Base-by-base conservation (phyloP, 1,140 invertebrate genomes). In the Pinna nobilis region DNA sequence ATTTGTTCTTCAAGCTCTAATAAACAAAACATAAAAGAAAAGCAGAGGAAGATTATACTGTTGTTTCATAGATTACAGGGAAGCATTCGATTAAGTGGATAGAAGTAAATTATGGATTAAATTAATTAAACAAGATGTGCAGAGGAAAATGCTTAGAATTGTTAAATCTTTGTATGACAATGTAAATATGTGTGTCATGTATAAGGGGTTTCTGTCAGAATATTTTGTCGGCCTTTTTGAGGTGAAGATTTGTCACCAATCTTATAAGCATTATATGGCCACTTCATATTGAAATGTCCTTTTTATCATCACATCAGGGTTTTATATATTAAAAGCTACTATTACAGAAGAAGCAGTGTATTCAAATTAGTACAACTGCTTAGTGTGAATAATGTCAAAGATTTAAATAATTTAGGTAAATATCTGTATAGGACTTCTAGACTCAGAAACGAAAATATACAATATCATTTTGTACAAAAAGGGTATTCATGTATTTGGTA, bases 11-110 rank as follows among this genome's bases (percentile, higher is more conserved):
- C 18, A 44, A 2, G 20, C 39, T 33, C n/a, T 70, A n/a, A 70
- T 70, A 39, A 39, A 39, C 33, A 49, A 20, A 20, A 23, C 25
- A 33, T 47, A 63, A 25, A 70, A 25, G 20, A 39, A 41, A 15
- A 70, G 64, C 63, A 61, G 35, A 33, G n/a, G n/a, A n/a, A 32
- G 44, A 28, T 33, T 70, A 20, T 63, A 44, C n/a, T 70, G 63
- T 20, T 66, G 63, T 30, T 49, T 49, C 30, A 41, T 65, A 30
- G 61, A 65, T 65, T 65, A 49, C 32, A 18, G 28, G 25, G 28
- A 55, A 55, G 51, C 51, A 3, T 3, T 18, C 28, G 51, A 55
- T 23, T 55, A 20, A 23, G 28, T 55, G 1, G 28, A 55, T 55
- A 55, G 51, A 55, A 23, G 18, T 5, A 55, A 25, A 2, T 55